Evolutionary conservation across 2,113 vertebrate species (phyloP).

Genomic region (Odocoileus hemionus): DNA sequence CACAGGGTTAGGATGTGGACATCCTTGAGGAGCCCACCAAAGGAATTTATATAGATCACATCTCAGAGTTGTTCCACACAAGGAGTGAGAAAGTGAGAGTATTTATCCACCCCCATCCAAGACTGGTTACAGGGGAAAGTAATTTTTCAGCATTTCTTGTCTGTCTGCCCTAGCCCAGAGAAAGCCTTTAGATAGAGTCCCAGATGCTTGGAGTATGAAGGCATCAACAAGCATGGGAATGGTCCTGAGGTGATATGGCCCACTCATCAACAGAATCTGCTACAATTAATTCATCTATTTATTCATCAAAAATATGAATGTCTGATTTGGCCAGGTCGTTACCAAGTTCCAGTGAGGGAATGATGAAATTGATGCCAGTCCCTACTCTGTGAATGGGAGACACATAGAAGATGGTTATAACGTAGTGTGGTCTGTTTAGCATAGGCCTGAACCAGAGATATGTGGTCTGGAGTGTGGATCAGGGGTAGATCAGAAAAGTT

Average conservation of each 20-base stretch:
- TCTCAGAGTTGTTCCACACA: not conserved
- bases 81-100: not conserved
- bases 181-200: not conserved
- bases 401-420: not conserved
- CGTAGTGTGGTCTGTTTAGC: not conserved
- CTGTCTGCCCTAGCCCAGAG: not conserved
- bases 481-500: not conserved
- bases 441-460: not conserved
- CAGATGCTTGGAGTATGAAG: not conserved
- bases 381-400: not conserved
- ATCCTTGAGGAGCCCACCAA: not conserved
- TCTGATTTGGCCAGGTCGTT: not conserved
- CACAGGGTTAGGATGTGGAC: not conserved
- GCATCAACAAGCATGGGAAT: not conserved
- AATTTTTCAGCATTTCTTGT: not conserved
- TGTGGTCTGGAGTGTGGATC: not conserved
- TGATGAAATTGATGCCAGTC: not conserved
- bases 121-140: not conserved
- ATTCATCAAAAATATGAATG: not conserved
- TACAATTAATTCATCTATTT: not conserved
- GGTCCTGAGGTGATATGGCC: not conserved
- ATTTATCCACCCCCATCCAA: not conserved
- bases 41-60: not conserved
- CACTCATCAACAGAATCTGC: too few relatives aligned
- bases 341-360: not conserved